Base-by-base conservation (phyloP, 2,113 vertebrate species). In the Phyllostomus discolor region DNA sequence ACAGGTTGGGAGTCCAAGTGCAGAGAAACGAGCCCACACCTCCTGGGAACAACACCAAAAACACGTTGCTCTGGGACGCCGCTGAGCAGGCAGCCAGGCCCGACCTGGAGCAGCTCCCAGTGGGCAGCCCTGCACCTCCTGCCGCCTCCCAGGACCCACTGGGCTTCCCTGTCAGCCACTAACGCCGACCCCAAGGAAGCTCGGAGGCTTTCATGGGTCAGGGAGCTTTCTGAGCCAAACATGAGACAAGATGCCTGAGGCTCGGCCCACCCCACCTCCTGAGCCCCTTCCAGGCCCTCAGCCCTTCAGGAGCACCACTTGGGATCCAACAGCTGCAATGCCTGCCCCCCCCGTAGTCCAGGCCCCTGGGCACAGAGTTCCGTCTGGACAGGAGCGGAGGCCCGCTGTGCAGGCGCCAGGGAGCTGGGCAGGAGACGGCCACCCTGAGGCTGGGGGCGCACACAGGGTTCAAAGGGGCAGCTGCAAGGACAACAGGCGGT, bases 111-210 rank as follows among this genome's bases (percentile, higher is more conserved):
- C 38, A 16, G 4, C 35, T 69, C 64, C 46, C 26, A 15, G 12
- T 0, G 10, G 57, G 12, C 26, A 15, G 35, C 15, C 6, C 26
- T 35, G 46, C 4, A 1, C 31, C 2, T 14, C 9, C 31, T 26
- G 10, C 26, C 7, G 5, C 79, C 8, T 26, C 43, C 20, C 10
- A 6, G 24, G 16, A 7, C 2, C 54, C 7, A 2, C 5, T 6
- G 46, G 52, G 10, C 8, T 12, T 43, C 35, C 41, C 48, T 62
- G 92, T 43, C 28, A 54, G 76, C 46, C 6, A 3, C n/a, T 33
- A 24, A 24, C 11, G 0, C 38, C 0, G 4, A 31, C 43, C 14
- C 48, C 59, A 12, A 20, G 46, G 22, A 52, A 87, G 64, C 16
- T 20, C 5, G 5, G 24, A 59, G 17, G 4, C 0, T 59, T 64